These are phyloP conservation scores for Lampris incognitus DNA, from an alignment of 2,113 vertebrate genomes.

Conservation along the genomic window DNA sequence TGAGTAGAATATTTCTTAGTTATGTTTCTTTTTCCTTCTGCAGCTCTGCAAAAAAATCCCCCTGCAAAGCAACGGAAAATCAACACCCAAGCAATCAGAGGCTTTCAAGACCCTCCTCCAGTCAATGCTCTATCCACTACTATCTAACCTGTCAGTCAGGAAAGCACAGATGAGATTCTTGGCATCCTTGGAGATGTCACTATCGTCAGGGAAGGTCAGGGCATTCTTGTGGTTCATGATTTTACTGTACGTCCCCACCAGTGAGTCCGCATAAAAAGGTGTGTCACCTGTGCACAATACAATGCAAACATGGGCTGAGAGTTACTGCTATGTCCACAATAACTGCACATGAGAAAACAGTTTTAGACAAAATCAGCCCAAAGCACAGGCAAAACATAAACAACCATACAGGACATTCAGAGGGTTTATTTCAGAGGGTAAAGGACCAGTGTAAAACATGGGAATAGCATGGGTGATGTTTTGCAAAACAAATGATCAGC, in stretches of 20 bases:
- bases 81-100: slow-evolving; percentile 10
- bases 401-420: not conserved
- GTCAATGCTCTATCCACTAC: not conserved
- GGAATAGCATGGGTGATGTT: not conserved
- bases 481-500: not conserved
- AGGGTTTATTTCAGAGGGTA: not conserved
- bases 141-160: slow-evolving; percentile 94
- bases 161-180: slow-evolving; percentile 99
- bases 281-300: slow-evolving; percentile 89
- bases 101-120: slow-evolving; percentile 14
- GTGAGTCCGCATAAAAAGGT: slow-evolving; percentile 98
- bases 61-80: not conserved
- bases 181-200: slow-evolving; percentile 96
- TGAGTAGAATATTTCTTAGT: not conserved
- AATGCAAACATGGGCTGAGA: slow-evolving; percentile 9
- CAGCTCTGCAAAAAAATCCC: too few relatives aligned
- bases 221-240: slow-evolving; percentile 99
- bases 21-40: not conserved
- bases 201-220: slow-evolving; percentile 97
- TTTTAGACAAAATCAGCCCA: not conserved
- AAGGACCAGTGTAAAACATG: slow-evolving; percentile 1
- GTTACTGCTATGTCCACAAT: not conserved
- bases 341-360: not conserved
- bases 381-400: not conserved
- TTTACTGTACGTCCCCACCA: slow-evolving; percentile 99